Evolutionary conservation across 1,140 invertebrate species (phyloP), one percentile per base, ranked within the genome.

Genomic region (Bombus polaris): DNA sequence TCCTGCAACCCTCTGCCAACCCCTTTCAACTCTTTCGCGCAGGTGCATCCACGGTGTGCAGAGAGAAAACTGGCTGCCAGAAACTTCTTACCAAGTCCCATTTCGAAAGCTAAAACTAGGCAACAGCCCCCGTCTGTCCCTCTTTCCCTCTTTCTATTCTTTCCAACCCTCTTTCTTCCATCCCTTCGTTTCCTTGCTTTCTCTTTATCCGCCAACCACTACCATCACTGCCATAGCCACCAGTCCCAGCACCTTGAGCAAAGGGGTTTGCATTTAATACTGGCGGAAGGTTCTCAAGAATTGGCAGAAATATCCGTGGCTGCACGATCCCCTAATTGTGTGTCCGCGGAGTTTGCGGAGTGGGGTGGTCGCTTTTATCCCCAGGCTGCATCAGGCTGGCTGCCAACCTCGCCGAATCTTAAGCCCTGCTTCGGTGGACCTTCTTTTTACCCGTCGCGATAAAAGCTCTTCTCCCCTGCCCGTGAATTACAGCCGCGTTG

Each of bases 81-180:
- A 94, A 95, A 94, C 80, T 94, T 95, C 90, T 83, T 65, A 70
- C 85, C 37, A 94, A 94, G 92, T 94, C 91, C 92, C 93, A 93
- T 94, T 94, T 91, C 85, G 85, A 89, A 12, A 90, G 91, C 88
- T 92, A 82, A 92, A 90, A 92, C 92, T 78, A 77, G 59, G 57
- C 75, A 39, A 57, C 81, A 83, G 86, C 70, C 83, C 79, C 65
- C 42, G 47, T 8, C n/a, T 65, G 32, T 44, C 70, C 22, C 25
- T 47, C 57, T 35, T 35, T 68, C 28, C n/a, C 71, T 77, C 22
- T 42, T 28, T 42, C 10, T 37, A 13, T 62, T 28, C 28, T 47
- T 62, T 35, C 28, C 5, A 44, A 12, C 12, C 22, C 35, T 37
- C 37, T 44, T 32, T 44, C 47, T 42, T 35, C 44, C n/a, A 9